A percentile compares a stretch with the other conserved stretches of the same genome.
These are phyloP conservation scores for Drosophila guanche DNA, from an alignment of 1,140 invertebrate species.

Conservation along the genomic window DNA sequence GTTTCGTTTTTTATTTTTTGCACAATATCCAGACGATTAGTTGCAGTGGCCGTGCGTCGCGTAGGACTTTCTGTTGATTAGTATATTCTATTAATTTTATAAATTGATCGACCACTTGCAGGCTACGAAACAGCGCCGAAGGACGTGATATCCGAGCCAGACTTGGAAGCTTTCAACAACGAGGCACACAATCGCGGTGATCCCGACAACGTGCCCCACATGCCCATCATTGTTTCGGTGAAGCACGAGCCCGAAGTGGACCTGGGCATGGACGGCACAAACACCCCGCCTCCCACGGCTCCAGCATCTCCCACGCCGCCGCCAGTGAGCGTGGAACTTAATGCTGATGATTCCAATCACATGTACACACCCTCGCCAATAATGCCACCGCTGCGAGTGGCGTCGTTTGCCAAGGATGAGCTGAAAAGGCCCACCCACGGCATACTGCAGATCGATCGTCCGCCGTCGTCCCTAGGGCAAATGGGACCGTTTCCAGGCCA, in stretches of 20 bases:
- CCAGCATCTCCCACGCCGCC: conserved; percentile 68
- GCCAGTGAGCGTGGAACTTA: conserved; percentile 11
- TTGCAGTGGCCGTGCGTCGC: no score
- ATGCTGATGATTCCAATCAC: not conserved
- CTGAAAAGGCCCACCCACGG: conserved; percentile 43
- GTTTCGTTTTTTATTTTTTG: no score
- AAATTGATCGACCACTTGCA: conserved; percentile 13
- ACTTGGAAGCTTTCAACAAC: conserved; percentile 39
- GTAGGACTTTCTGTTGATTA: no score
- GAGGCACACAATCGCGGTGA: conserved; percentile 10
- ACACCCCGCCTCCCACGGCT: conserved; percentile 65
- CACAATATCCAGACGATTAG: no score
- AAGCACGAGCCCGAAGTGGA: conserved; percentile 71
- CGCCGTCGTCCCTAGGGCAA: conserved; percentile 34
- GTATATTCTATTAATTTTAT: not conserved
- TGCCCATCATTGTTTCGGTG: conserved; percentile 59
- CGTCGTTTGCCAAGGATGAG: conserved; percentile 44
- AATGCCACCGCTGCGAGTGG: conserved; percentile 56
- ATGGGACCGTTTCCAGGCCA: conserved; percentile 1
- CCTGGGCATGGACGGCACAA: conserved; percentile 59
- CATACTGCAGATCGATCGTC: conserved; percentile 60
- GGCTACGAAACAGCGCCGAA: conserved; percentile 62
- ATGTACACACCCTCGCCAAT: conserved; percentile 13
- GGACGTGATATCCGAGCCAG: conserved; percentile 40
- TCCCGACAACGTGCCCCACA: conserved; percentile 43